Conservation (phyloP, 2,888 invertebrate species). For the Uropetala carovei region DNA sequence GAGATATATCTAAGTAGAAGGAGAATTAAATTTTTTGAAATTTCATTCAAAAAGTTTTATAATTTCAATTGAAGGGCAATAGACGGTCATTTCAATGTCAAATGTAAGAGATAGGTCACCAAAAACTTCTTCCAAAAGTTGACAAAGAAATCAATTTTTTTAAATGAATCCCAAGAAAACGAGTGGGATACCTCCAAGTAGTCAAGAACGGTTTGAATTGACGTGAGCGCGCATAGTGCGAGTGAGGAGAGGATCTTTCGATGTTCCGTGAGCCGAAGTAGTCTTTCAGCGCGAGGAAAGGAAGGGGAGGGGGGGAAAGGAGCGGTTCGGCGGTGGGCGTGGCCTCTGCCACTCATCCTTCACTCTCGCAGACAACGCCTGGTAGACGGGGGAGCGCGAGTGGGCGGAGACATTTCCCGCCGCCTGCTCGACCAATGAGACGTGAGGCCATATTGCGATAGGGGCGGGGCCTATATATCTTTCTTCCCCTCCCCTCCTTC, state of each 20-base stretch:
- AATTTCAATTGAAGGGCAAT: no score
- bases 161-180: no score
- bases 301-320: background rate
- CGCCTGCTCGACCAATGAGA: constrained; percentile 66
- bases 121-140: no score
- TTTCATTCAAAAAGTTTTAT: no score
- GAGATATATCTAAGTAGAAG: no score
- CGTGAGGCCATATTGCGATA: constrained; percentile 68
- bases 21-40: no score
- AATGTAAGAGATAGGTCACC: no score
- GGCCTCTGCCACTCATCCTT: constrained; percentile 53
- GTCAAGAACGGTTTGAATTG: no score
- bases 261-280: background rate
- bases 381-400: background rate
- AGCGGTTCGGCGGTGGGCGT: constrained; percentile 11
- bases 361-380: constrained; percentile 37
- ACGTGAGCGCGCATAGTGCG: no score
- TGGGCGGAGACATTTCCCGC: background rate
- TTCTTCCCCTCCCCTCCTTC: background rate
- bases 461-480: constrained; percentile 67
- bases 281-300: background rate
- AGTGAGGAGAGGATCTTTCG: background rate
- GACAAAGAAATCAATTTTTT: no score
- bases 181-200: no score
- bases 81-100: no score